Conservation (phyloP, 2,888 invertebrate genomes). For the Phengaris alcon region DNA sequence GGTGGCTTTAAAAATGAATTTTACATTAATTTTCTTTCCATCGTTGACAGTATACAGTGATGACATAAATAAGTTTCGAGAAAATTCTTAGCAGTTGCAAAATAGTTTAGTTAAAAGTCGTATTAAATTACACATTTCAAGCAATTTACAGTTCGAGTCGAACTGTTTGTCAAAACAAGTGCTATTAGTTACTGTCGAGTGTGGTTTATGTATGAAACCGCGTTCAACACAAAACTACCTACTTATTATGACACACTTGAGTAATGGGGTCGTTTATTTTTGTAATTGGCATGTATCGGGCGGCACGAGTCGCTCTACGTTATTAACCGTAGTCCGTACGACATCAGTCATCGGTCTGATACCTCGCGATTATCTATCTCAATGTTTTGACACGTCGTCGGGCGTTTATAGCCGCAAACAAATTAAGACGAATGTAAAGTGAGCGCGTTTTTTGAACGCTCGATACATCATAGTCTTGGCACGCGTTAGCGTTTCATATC, state of each 20-base stretch:
- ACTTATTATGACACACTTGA: constrained; percentile 77
- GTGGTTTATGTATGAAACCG: neutral
- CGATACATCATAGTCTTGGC: constrained; percentile 1
- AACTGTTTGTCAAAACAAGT: neutral
- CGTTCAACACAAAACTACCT: constrained; percentile 42
- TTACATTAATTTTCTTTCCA: constrained; percentile 1
- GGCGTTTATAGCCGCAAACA: constrained; percentile 43
- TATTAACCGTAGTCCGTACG: constrained; percentile 61
- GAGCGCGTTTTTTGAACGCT: constrained; percentile 21
- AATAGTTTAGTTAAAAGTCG: neutral
- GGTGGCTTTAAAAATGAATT: neutral
- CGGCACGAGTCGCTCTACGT: constrained; percentile 60
- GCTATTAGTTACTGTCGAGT: neutral
- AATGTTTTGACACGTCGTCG: constrained; percentile 66
- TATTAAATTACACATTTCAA: constrained; percentile 8
- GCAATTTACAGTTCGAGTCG: neutral
- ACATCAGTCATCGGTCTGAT: constrained; percentile 73
- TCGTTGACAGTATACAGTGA: neutral
- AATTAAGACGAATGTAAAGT: constrained; percentile 30
- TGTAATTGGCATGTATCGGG: constrained; percentile 71
- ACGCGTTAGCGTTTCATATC: neutral
- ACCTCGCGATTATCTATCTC: constrained; percentile 68
- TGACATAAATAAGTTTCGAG: neutral
- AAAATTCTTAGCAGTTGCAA: neutral
- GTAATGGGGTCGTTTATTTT: constrained; percentile 76